These are phyloP conservation scores for Nothobranchius kuhntae DNA, from an alignment of 2,113 vertebrate species.

Conservation along the genomic window DNA sequence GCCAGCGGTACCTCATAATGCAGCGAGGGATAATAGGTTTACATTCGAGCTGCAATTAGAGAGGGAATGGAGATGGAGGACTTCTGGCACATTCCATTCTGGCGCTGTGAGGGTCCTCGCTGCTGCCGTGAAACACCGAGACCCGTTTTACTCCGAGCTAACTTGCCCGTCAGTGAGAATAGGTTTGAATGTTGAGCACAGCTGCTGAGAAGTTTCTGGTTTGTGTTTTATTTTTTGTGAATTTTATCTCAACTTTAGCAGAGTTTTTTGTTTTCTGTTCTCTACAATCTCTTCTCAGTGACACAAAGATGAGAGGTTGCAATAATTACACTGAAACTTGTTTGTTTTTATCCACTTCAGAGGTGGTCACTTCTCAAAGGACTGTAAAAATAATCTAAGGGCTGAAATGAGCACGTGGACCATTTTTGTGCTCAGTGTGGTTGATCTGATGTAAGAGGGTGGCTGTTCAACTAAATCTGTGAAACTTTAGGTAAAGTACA, in stretches of 20 bases:
- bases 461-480: too few relatives aligned
- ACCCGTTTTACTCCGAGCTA: conserved; percentile 25
- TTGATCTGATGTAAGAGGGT: too few relatives aligned
- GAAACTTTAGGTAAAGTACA: too few relatives aligned
- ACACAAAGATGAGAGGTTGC: neutral
- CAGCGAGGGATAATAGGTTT: conserved; percentile 70
- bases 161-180: neutral
- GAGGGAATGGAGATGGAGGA: conserved; percentile 52
- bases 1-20: conserved; percentile 67
- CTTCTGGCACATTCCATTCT: conserved; percentile 42
- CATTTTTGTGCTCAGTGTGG: too few relatives aligned
- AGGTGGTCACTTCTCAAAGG: neutral
- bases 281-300: rapidly evolving
- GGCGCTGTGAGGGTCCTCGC: conserved; percentile 25
- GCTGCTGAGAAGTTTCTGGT: neutral
- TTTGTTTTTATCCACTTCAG: neutral
- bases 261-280: neutral
- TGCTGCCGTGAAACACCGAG: conserved; percentile 9
- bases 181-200: neutral
- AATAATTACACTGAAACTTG: neutral
- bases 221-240: neutral
- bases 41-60: conserved; percentile 73
- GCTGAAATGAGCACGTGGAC: too few relatives aligned
- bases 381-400: too few relatives aligned
- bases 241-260: neutral